Evolutionary conservation across 2,797 vertebrate genomes (phyloP).

Genomic region (Balearica regulorum): DNA sequence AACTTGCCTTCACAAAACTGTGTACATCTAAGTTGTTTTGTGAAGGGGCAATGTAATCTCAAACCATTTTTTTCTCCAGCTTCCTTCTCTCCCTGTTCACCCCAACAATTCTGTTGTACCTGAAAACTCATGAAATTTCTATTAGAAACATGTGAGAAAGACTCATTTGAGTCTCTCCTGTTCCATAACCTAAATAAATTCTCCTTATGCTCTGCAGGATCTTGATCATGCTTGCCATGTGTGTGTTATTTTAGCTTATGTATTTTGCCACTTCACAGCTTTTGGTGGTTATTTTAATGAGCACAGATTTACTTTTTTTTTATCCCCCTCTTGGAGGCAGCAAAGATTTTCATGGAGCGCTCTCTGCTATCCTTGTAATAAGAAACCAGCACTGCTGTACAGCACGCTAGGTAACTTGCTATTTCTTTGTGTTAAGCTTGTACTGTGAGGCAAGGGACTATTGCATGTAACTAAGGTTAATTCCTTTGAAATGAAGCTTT

Average conservation of each 20-base stretch:
- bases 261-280: background rate
- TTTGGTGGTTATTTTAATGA: background rate
- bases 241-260: background rate
- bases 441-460: background rate
- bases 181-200: background rate
- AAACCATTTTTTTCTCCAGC: background rate
- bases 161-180: background rate
- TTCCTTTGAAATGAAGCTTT: constrained; percentile 31
- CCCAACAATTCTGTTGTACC: background rate
- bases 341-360: background rate
- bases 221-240: background rate
- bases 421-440: background rate
- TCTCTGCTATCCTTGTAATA: background rate
- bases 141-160: background rate
- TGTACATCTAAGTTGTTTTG: background rate
- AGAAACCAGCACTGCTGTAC: background rate
- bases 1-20: background rate
- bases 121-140: background rate
- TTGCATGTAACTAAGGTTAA: background rate
- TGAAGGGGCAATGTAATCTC: background rate
- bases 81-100: background rate
- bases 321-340: background rate
- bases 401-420: background rate
- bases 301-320: background rate
- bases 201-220: background rate